Evolutionary conservation across 2,888 invertebrate species (phyloP).

Genomic region (Phyllotreta cruciferae): DNA sequence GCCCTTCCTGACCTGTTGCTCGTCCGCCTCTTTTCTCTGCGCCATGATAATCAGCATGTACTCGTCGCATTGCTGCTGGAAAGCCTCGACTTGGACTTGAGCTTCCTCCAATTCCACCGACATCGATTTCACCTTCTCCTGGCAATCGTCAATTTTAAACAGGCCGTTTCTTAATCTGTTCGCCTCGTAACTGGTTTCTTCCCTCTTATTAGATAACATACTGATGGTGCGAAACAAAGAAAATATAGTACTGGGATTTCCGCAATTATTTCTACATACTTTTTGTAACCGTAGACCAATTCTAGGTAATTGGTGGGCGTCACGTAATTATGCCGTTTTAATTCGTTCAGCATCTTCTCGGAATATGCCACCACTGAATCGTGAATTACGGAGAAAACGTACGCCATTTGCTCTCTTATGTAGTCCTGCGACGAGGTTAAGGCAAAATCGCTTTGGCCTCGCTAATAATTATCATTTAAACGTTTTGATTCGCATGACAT

Average conservation of each 20-base stretch:
- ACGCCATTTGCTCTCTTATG: conserved; percentile 72
- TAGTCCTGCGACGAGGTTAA: conserved; percentile 61
- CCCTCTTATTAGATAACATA: conserved; percentile 75
- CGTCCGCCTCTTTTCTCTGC: conserved; percentile 83
- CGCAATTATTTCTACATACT: conserved; percentile 59
- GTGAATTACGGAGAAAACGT: conserved; percentile 82
- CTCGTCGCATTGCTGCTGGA: conserved; percentile 84
- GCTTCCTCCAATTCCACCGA: conserved; percentile 82
- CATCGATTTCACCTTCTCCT: conserved; percentile 82
- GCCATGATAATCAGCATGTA: conserved; percentile 82
- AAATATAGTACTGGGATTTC: background rate
- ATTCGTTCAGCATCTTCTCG: conserved; percentile 75
- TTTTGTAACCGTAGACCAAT: conserved; percentile 82
- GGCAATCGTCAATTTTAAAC: conserved; percentile 87
- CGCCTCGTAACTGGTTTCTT: conserved; percentile 74
- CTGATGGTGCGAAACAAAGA: conserved; percentile 58
- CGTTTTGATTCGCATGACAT: background rate
- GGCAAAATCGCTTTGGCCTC: conserved; percentile 53
- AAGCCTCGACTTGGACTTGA: conserved; percentile 75
- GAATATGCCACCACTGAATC: conserved; percentile 80
- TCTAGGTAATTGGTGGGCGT: conserved; percentile 90
- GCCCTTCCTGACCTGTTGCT: conserved; percentile 63
- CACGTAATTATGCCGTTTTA: conserved; percentile 84
- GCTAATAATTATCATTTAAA: conserved; percentile 42
- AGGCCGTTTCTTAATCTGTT: conserved; percentile 84